Conservation (phyloP, 2,797 vertebrate species). For the Rhinichthys osculus region DNA sequence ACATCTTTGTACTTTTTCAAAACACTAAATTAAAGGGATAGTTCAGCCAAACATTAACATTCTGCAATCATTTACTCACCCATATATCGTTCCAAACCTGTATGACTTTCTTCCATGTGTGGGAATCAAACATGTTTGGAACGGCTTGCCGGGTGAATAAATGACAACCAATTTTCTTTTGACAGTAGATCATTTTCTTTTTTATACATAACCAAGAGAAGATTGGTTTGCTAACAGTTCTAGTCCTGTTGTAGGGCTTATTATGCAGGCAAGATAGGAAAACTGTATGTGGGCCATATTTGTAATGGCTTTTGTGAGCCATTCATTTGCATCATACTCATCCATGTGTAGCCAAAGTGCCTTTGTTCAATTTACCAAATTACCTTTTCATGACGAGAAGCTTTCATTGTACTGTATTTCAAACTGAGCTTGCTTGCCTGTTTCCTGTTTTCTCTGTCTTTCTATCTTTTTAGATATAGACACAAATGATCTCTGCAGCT, state of each 20-base stretch:
- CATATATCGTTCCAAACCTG: background rate
- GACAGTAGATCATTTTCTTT: background rate
- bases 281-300: background rate
- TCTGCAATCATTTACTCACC: background rate
- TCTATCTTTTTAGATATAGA: slow-evolving; percentile 30
- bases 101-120: background rate
- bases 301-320: slow-evolving; percentile 33
- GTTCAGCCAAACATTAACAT: background rate
- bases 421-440: background rate
- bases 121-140: background rate
- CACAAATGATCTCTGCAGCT: slow-evolving; percentile 19
- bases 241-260: too few species aligned
- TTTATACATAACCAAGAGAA: background rate
- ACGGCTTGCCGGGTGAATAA: background rate
- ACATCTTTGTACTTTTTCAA: background rate
- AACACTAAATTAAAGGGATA: background rate
- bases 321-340: slow-evolving; percentile 52
- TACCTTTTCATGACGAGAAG: slow-evolving; percentile 40
- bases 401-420: slow-evolving; percentile 25
- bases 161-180: background rate
- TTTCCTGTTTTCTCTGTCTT: slow-evolving; percentile 10
- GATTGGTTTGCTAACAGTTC: background rate
- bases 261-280: too few species aligned
- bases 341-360: slow-evolving; percentile 43
- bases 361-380: slow-evolving; percentile 52